Percentiles rank a stretch among this genome's conserved stretches.
phyloP scores from a whole-genome alignment of 2,797 vertebrate species.

The Manis javanica region DNA sequence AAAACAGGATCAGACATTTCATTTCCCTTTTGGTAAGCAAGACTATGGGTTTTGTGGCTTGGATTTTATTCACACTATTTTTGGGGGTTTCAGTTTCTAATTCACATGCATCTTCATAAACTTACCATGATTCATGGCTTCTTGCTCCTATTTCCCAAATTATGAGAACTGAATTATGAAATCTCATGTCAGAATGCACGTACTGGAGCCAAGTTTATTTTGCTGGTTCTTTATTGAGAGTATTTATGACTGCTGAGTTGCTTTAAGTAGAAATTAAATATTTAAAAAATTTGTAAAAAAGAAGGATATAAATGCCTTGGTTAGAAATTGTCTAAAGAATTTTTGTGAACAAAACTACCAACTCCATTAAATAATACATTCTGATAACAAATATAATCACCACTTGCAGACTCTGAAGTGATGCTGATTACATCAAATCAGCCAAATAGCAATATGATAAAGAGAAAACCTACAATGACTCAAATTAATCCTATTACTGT shows the following conservation, averaged over 20 bases:
- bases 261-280: neutral
- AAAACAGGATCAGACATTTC: neutral
- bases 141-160: slow-evolving; percentile 2
- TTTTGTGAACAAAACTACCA: neutral
- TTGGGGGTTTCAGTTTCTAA: slow-evolving; percentile 10
- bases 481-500: neutral
- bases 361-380: neutral
- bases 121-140: neutral
- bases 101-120: slow-evolving; percentile 12
- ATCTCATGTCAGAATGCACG: neutral
- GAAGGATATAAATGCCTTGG: neutral
- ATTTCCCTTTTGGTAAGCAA: neutral
- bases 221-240: neutral
- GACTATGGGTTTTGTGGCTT: slow-evolving; percentile 33
- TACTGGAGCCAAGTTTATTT: neutral
- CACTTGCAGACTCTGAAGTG: neutral
- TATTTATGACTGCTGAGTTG: neutral
- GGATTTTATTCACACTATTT: neutral
- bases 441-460: neutral
- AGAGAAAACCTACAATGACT: neutral
- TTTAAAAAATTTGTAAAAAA: neutral
- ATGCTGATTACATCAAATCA: neutral
- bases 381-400: neutral
- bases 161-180: slow-evolving; percentile 30
- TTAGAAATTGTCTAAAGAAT: neutral